Percentiles rank a stretch among this genome's conserved stretches.
phyloP scores from a whole-genome alignment of 2,797 vertebrate species.

The Nannoperca obscura region DNA sequence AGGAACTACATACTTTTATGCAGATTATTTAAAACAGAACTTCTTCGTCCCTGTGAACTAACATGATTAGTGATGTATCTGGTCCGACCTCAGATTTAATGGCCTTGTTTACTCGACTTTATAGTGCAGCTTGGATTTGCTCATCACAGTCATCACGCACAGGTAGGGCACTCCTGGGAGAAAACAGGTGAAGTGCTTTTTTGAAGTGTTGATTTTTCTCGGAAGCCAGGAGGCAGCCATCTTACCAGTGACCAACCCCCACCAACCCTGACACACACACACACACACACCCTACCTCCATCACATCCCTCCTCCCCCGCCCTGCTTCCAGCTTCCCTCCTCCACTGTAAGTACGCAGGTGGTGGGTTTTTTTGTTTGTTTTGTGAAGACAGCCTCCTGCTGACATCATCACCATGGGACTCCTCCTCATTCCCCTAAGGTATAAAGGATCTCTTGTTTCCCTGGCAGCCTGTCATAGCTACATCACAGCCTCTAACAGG shows the following conservation, averaged over 20 bases:
- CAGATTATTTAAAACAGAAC: neutral
- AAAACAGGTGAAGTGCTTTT: conserved; percentile 14
- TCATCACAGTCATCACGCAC: neutral
- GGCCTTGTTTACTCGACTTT: neutral
- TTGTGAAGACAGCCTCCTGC: conserved; percentile 45
- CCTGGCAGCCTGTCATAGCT: conserved; percentile 63
- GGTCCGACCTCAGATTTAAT: neutral
- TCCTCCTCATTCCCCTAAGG: conserved; percentile 73
- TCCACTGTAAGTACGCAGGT: conserved; percentile 56
- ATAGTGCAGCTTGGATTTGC: neutral
- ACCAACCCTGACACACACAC: neutral
- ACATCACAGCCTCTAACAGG: conserved; percentile 55
- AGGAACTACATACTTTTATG: neutral
- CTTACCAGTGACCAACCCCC: conserved; percentile 25
- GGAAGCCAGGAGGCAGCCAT: conserved; percentile 13
- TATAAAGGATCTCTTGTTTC: conserved; percentile 83
- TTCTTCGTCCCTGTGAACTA: neutral
- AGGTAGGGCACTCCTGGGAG: neutral
- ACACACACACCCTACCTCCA: conserved; percentile 24
- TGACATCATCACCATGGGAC: conserved; percentile 75
- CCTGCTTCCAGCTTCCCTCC: conserved; percentile 51
- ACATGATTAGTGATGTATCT: neutral
- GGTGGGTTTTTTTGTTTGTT: conserved; percentile 8
- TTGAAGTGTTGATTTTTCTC: conserved; percentile 13
- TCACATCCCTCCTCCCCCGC: conserved; percentile 14